Base-by-base conservation (phyloP, 2,113 vertebrate species). In the Oxyura jamaicensis region DNA sequence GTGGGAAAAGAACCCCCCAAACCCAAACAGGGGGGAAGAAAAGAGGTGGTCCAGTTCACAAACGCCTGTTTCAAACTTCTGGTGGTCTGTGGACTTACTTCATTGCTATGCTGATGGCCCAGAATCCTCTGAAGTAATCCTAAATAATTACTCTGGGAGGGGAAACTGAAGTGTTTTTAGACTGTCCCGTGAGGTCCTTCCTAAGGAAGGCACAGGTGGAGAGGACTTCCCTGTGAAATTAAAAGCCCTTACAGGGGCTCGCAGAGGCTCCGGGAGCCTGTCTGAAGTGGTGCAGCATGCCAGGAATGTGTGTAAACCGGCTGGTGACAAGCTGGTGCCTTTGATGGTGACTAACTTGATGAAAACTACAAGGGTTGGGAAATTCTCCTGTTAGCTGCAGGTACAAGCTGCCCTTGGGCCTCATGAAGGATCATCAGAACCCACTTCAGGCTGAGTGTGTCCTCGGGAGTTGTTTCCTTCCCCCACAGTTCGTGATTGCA, bases 231-330 rank as follows among this genome's bases (percentile, higher is more conserved):
- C 18, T 84, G 1, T 39, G 17, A 66, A 79, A 26, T 68, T 44
- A 26, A 22, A 48, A 56, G 58, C 56, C 63, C 16, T 33, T 22
- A 1, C 12, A 55, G 36, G 69, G 69, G 85, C 58, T 95, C 44
- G 35, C 28, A 56, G 28, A 86, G 44, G 33, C 60, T 83, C 10
- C 7, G 12, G 59, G 56, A 88, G 23, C 52, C 86, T 63, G 7
- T 46, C 39, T 86, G 77, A 71, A 78, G 69, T 73, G 39, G 68
- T 78, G 4, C 21, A n/a, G 53, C 39, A 56, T 79, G 68, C 58
- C 62, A 86, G 83, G 92, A 96, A 92, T 92, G 88, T 69, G 42
- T 68, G 19, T 67, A 56, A 84, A 31, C 52, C 26, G 55, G 86
- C 48, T 77, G 68, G 48, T 13, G 69, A 66, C 62, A 59, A 74